A percentile compares a stretch with the other conserved stretches of the same genome.
Conservation (phyloP, 2,113 vertebrate genomes). For the Falco punctatus region DNA sequence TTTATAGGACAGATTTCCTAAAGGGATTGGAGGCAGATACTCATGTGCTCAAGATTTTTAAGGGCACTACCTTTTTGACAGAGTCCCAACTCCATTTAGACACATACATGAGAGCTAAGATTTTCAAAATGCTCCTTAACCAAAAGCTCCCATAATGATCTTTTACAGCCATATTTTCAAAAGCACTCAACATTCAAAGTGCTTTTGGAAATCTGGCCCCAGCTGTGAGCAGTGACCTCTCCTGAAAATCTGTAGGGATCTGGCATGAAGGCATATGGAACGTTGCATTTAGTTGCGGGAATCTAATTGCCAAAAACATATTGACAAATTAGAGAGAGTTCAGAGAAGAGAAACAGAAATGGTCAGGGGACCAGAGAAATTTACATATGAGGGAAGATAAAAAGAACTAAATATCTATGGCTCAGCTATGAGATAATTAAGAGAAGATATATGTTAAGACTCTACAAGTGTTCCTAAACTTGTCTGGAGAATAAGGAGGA, state of each 20-base stretch:
- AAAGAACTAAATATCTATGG: background rate
- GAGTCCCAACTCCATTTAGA: background rate
- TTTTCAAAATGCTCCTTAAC: background rate
- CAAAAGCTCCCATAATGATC: background rate
- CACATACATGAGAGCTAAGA: background rate
- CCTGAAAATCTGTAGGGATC: constrained; percentile 14
- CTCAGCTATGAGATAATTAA: constrained; percentile 36
- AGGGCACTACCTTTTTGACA: background rate
- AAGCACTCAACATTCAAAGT: constrained; percentile 7
- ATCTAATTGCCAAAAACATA: constrained; percentile 64
- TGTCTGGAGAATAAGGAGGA: constrained; percentile 5
- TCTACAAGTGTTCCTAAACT: constrained; percentile 24
- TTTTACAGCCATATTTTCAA: background rate
- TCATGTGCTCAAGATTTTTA: background rate
- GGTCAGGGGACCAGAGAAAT: constrained; percentile 50
- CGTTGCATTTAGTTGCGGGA: background rate
- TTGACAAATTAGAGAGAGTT: constrained; percentile 63
- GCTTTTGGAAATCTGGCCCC: constrained; percentile 33
- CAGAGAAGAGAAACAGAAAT: constrained; percentile 60
- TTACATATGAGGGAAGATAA: constrained; percentile 53
- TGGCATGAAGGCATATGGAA: background rate
- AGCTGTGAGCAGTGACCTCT: constrained; percentile 35
- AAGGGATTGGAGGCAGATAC: background rate
- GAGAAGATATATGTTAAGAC: constrained; percentile 1
- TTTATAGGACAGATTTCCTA: background rate